Percentiles rank a stretch among this genome's conserved stretches.
Conservation (phyloP, 1,140 invertebrate genomes). For the Tyrophagus putrescentiae region DNA sequence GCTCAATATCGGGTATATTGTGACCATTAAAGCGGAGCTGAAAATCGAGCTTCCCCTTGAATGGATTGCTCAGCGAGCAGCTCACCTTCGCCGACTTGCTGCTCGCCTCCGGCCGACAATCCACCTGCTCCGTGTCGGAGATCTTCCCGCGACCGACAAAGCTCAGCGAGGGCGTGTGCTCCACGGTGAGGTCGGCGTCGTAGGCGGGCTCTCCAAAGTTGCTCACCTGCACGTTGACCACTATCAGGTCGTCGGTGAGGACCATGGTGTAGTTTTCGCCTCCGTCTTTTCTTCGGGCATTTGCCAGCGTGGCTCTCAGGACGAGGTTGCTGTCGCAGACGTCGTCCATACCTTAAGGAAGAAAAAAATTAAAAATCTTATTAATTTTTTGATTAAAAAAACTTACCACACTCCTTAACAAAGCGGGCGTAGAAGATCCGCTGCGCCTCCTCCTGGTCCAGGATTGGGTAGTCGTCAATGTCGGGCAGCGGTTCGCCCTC, state of each 20-base stretch:
- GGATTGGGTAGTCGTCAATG: constrained; percentile 63
- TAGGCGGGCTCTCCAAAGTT: constrained; percentile 80
- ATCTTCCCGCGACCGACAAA: constrained; percentile 50
- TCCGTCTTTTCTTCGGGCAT: neutral
- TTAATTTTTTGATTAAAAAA: neutral
- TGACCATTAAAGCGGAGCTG: constrained; percentile 60
- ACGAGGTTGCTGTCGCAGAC: constrained; percentile 71
- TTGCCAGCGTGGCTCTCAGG: constrained; percentile 44
- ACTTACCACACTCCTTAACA: constrained; percentile 70
- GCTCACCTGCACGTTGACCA: constrained; percentile 52
- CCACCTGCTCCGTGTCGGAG: constrained; percentile 25
- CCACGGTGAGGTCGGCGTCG: constrained; percentile 63
- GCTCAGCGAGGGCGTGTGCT: constrained; percentile 56
- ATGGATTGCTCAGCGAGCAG: constrained; percentile 76
- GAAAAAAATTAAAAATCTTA: neutral
- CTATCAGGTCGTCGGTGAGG: constrained; percentile 58
- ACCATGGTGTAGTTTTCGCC: constrained; percentile 20
- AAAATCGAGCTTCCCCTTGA: constrained; percentile 39
- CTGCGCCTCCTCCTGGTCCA: constrained; percentile 69
- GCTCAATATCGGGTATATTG: constrained; percentile 50
- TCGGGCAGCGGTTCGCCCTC: constrained; percentile 46
- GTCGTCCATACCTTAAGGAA: constrained; percentile 45
- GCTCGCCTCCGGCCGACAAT: constrained; percentile 43
- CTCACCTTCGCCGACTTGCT: constrained; percentile 56
- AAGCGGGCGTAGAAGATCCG: constrained; percentile 68